Base-by-base conservation (phyloP, 2,888 invertebrate genomes). In the Drosophila neotestacea region DNA sequence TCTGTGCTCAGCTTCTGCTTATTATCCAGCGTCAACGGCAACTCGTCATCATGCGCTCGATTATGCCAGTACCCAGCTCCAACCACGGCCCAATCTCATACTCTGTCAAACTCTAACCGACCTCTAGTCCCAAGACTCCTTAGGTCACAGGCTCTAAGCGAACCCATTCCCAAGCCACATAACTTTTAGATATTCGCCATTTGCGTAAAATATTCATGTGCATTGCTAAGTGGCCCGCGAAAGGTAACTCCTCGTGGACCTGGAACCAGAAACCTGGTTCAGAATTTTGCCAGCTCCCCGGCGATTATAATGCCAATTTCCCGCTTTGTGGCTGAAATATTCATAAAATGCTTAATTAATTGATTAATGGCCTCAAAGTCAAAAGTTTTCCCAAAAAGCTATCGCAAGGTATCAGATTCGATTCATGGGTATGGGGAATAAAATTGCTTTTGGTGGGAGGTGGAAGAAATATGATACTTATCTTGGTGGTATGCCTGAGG, bases 321-420 rank as follows among this genome's bases (percentile, higher is more conserved):
- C 59, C 55, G 54, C 58, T 73, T 52, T 70, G 66, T 65, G 70
- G 74, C 66, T 84, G 51, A 85, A 89, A 79, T 86, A 85, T 88
- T 85, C 88, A 89, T 88, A 85, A 88, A 79, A 84, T 86, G 77
- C 78, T 73, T 88, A 89, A 89, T 89, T 89, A 88, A 89, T 89
- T 89, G 89, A 89, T 89, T 88, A 89, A 89, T 89, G 88, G 80
- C 74, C 79, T 74, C 63, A 74, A 80, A 85, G 81, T 69, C 77
- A 77, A 70, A 79, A 85, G 82, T 81, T 79, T 72, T 68, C 34
- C 73, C 71, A 68, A 64, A 74, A 79, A 65, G 79, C 69, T 70
- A 79, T 62, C 60, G 65, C 68, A 71, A 73, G 81, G 81, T 79
- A 85, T 82, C 83, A 74, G 74, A 68, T 83, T 73, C 67, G 61